These are phyloP conservation scores for Neodiprion virginianus DNA, from an alignment of 1,140 invertebrate genomes.

Conservation along the genomic window DNA sequence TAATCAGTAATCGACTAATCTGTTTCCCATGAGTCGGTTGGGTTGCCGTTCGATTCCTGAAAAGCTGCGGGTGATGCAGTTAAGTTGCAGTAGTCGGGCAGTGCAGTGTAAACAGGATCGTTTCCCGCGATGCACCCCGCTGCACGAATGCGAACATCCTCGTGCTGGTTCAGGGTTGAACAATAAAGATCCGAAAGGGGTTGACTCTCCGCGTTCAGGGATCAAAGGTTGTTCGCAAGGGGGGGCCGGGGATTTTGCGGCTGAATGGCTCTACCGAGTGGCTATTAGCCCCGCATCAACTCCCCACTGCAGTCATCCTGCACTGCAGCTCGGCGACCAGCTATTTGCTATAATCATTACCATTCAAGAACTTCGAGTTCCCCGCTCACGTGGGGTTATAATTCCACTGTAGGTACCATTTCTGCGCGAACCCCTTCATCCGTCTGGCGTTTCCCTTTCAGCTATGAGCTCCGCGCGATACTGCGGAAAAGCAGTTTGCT, in stretches of 20 bases:
- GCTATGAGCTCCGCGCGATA: constrained; percentile 19
- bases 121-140: neutral
- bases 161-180: constrained; percentile 33
- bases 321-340: constrained; percentile 36
- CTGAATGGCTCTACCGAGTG: constrained; percentile 55
- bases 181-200: constrained; percentile 49
- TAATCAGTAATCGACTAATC: neutral
- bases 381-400: neutral
- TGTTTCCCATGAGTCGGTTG: neutral
- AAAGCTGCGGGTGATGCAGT: neutral
- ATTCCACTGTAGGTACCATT: constrained; percentile 40
- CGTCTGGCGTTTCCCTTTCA: neutral
- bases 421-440: constrained; percentile 15
- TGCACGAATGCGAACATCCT: neutral
- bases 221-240: constrained; percentile 54
- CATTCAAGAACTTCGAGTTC: constrained; percentile 49
- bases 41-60: neutral
- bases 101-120: neutral
- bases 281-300: constrained; percentile 51
- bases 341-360: constrained; percentile 57
- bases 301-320: constrained; percentile 8
- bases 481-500: constrained; percentile 18
- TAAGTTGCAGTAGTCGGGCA: neutral
- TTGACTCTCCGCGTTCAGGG: constrained; percentile 47
- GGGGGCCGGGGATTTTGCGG: constrained; percentile 37